Evolutionary conservation across 2,797 vertebrate species (phyloP).

Genomic region (Liparis tanakae): DNA sequence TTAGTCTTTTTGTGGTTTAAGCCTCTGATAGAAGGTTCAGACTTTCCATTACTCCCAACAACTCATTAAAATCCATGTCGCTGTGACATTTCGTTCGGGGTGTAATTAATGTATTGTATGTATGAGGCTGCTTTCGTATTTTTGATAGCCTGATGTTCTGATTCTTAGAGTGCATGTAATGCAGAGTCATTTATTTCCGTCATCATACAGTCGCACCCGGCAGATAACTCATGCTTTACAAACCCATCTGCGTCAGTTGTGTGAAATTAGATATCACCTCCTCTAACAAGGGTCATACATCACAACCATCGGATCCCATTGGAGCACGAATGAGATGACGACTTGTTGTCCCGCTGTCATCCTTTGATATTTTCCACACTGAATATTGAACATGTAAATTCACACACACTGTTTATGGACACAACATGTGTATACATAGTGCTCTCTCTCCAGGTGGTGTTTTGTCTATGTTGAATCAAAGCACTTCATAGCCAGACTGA

Average conservation of each 20-base stretch:
- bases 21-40: slow-evolving; percentile 47
- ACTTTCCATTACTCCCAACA: slow-evolving; percentile 34
- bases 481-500: slow-evolving; percentile 53
- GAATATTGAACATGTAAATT: slow-evolving; percentile 68
- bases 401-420: slow-evolving; percentile 49
- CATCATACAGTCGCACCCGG: slow-evolving; percentile 57
- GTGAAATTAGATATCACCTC: slow-evolving; percentile 74
- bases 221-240: slow-evolving; percentile 70
- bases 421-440: slow-evolving; percentile 47
- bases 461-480: slow-evolving; percentile 68
- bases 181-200: slow-evolving; percentile 71
- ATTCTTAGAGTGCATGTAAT: slow-evolving; percentile 74
- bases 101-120: slow-evolving; percentile 57
- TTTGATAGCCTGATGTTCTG: slow-evolving; percentile 61
- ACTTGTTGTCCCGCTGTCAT: slow-evolving; percentile 61
- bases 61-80: slow-evolving; percentile 65
- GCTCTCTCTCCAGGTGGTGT: slow-evolving; percentile 61
- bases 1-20: slow-evolving; percentile 46
- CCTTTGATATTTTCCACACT: slow-evolving; percentile 47
- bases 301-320: slow-evolving; percentile 68
- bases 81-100: slow-evolving; percentile 62
- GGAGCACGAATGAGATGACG: slow-evolving; percentile 73
- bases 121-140: slow-evolving; percentile 63
- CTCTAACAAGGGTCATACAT: slow-evolving; percentile 77
- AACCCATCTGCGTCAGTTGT: slow-evolving; percentile 69